These are phyloP conservation scores for Scophthalmus maximus DNA, from an alignment of 2,113 vertebrate genomes.

Conservation along the genomic window DNA sequence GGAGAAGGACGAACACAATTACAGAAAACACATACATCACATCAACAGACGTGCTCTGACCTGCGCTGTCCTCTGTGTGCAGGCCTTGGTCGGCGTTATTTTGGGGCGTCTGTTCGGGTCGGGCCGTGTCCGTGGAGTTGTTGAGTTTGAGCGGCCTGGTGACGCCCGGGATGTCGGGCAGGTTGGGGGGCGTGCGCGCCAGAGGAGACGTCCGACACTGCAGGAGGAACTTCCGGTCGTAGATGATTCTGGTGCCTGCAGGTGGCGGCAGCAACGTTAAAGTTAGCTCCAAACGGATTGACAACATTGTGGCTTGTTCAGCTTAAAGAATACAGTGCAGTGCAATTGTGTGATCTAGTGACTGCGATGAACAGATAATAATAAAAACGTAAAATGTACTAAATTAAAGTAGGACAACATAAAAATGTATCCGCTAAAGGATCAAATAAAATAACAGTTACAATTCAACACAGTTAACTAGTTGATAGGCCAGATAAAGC, in stretches of 20 bases:
- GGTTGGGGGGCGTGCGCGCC: conserved; percentile 88
- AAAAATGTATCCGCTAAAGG: no score
- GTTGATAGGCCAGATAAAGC: no score
- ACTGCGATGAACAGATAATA: background rate
- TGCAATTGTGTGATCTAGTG: no score
- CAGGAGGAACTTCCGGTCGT: conserved; percentile 93
- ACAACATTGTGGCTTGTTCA: no score
- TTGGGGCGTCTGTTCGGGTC: conserved; percentile 56
- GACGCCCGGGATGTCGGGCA: conserved; percentile 92
- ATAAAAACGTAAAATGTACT: no score
- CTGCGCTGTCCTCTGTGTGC: conserved; percentile 79
- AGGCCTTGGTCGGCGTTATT: conserved; percentile 58
- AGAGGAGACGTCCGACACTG: conserved; percentile 93
- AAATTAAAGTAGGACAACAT: no score
- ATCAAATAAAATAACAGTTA: no score
- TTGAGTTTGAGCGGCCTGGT: conserved; percentile 84
- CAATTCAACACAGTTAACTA: no score
- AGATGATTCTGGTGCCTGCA: conserved; percentile 89
- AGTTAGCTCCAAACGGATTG: no score
- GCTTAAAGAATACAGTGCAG: no score
- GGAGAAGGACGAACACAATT: no score
- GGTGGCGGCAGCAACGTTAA: background rate
- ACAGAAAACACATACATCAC: background rate
- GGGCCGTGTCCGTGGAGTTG: conserved; percentile 53
- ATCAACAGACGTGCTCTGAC: background rate